phyloP scores from a whole-genome alignment of 2,113 vertebrate genomes.

The Bubo blakistoni region DNA sequence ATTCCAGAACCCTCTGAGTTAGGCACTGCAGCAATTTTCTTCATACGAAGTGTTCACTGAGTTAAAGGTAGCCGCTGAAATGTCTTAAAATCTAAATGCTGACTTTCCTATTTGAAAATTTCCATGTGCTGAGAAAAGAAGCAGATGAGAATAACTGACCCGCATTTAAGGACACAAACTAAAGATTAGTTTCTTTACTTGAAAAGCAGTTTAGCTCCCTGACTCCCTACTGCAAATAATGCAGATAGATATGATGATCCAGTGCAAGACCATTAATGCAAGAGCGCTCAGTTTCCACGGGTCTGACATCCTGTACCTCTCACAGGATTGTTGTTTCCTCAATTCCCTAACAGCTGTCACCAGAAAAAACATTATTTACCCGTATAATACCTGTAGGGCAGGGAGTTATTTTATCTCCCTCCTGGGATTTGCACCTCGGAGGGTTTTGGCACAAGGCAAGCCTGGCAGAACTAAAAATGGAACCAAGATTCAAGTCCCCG shows the following conservation, averaged over 20 bases:
- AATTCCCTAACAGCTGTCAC: background rate
- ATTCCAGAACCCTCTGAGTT: background rate
- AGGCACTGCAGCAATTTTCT: background rate
- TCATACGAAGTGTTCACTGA: background rate
- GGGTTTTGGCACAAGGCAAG: background rate
- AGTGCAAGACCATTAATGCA: background rate
- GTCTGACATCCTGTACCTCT: background rate
- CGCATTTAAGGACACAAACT: background rate
- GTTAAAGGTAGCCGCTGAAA: background rate
- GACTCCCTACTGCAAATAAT: background rate
- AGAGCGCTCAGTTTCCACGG: background rate
- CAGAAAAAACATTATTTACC: conserved; percentile 31
- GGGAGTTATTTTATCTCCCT: conserved; percentile 11
- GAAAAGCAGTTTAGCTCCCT: background rate
- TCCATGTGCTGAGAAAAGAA: background rate
- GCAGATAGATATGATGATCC: background rate
- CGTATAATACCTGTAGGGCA: conserved; percentile 19
- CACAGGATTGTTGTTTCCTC: background rate
- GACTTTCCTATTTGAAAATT: background rate
- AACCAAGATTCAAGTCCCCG: background rate
- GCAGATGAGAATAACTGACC: background rate
- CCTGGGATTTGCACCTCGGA: conserved; percentile 11
- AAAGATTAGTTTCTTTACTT: background rate
- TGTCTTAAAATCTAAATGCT: background rate
- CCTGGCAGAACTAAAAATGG: conserved; percentile 27